Conservation (phyloP, 2,113 vertebrate genomes). For the Cyanoderma ruficeps region DNA sequence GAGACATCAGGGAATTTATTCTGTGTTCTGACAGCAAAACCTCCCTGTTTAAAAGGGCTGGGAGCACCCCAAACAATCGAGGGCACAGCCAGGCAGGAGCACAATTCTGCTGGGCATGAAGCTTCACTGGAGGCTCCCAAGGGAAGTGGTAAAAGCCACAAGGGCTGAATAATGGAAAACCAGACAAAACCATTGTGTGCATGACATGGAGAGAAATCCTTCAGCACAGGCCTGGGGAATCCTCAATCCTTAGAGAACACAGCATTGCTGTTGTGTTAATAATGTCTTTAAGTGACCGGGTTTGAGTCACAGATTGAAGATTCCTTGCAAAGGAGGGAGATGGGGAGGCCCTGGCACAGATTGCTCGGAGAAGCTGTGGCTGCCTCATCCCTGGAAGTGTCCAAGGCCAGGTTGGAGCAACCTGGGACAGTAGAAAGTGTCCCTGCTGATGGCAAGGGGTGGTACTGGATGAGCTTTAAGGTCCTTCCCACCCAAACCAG, state of each 20-base stretch:
- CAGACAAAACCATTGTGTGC: background rate
- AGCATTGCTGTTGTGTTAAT: background rate
- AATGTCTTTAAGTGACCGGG: accelerated
- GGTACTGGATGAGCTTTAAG: no score
- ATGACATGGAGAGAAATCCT: background rate
- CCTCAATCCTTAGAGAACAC: accelerated
- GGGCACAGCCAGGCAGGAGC: background rate
- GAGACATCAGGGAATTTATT: background rate
- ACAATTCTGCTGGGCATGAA: slow-evolving; percentile 41
- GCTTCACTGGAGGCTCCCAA: background rate
- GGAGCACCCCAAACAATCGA: slow-evolving; percentile 24
- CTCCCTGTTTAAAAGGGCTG: background rate
- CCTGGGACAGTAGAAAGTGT: no score
- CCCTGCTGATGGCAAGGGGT: no score
- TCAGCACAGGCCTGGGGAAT: background rate
- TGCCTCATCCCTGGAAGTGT: no score
- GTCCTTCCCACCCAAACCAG: no score
- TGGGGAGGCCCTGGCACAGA: background rate
- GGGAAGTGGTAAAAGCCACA: background rate
- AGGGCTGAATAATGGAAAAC: background rate
- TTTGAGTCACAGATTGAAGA: background rate
- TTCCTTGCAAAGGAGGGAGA: background rate
- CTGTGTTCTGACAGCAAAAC: background rate
- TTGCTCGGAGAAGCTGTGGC: accelerated
- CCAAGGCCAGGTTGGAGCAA: no score